Conservation (phyloP, 1,140 invertebrate genomes). For the Bombyx mori region ASM3026992v2 NC_085131.1:6968501-6969000, state of each 20-base stretch:
- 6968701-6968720: slow-evolving; percentile 36
- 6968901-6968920: slow-evolving; percentile 53
- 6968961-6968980: too few relatives aligned
- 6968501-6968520: slow-evolving; percentile 35
- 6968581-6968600: slow-evolving; percentile 7
- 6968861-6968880: slow-evolving; percentile 30
- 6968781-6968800: slow-evolving; percentile 51
- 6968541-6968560: not conserved
- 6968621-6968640: slow-evolving; percentile 8
- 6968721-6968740: slow-evolving; percentile 9
- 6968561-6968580: not conserved
- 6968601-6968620: slow-evolving; percentile 11
- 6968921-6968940: slow-evolving; percentile 31
- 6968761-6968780: slow-evolving; percentile 16
- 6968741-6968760: slow-evolving; percentile 4
- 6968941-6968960: not conserved
- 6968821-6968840: slow-evolving; percentile 7
- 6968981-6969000: too few relatives aligned
- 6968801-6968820: slow-evolving; percentile 7
- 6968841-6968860: slow-evolving; percentile 11
- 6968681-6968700: slow-evolving; percentile 25
- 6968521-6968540: slow-evolving; percentile 12
- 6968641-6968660: slow-evolving; percentile 21
- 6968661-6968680: slow-evolving; percentile 26
- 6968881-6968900: slow-evolving; percentile 45